These are phyloP conservation scores for Entomobrya proxima DNA, from an alignment of 2,888 invertebrate genomes.

Conservation along the genomic window DNA sequence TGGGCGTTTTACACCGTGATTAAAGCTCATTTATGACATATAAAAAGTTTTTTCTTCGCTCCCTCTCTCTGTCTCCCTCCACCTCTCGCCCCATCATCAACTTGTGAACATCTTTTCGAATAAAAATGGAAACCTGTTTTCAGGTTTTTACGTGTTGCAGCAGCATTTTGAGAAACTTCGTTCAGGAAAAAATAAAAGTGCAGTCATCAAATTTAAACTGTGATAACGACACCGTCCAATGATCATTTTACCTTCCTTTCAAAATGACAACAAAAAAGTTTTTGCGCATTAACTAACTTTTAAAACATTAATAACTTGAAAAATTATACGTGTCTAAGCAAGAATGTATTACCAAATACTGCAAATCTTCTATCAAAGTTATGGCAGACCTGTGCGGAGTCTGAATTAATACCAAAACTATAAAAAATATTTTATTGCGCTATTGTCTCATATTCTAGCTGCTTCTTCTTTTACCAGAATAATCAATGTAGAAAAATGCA, in stretches of 20 bases:
- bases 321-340: background rate
- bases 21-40: conserved; percentile 56
- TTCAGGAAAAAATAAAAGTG: conserved; percentile 8
- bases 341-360: too few species aligned
- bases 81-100: background rate
- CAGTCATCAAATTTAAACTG: background rate
- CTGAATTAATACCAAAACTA: too few species aligned
- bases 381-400: too few species aligned
- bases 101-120: conserved; percentile 3
- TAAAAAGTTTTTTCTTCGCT: background rate
- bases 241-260: background rate
- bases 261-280: background rate
- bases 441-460: conserved; percentile 1
- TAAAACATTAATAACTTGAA: background rate
- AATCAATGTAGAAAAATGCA: background rate
- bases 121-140: conserved; percentile 43
- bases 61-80: too few species aligned
- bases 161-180: background rate
- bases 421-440: conserved; percentile 1
- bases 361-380: too few species aligned
- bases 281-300: background rate
- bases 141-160: background rate
- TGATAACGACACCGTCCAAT: background rate
- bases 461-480: background rate
- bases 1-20: conserved; percentile 59